phyloP scores from a whole-genome alignment of 2,888 invertebrate genomes.

The Heliconius ismenius region DNA sequence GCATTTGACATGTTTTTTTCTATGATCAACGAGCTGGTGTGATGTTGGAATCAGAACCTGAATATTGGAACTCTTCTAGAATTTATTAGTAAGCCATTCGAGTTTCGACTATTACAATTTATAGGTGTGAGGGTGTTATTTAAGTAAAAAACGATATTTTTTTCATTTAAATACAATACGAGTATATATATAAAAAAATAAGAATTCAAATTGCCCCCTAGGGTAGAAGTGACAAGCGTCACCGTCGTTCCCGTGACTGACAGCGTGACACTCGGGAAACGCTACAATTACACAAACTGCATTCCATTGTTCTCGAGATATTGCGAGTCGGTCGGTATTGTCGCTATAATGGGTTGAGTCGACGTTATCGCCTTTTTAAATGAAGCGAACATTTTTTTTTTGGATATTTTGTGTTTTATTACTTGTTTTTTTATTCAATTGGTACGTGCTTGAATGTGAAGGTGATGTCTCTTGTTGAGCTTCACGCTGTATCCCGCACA shows the following conservation, averaged over 20 bases:
- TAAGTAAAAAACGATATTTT: not conserved
- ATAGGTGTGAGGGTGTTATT: too few species aligned
- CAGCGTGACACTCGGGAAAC: slow-evolving; percentile 7
- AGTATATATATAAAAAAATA: not conserved
- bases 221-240: not conserved
- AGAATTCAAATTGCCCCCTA: not conserved
- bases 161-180: not conserved
- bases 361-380: slow-evolving; percentile 29
- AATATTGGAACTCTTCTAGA: too few species aligned
- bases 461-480: not conserved
- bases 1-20: too few species aligned
- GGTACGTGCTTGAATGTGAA: not conserved
- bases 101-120: too few species aligned
- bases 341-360: slow-evolving; percentile 35
- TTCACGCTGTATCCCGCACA: too few species aligned
- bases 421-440: not conserved
- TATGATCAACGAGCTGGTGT: too few species aligned
- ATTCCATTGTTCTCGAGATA: slow-evolving; percentile 32
- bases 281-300: slow-evolving; percentile 29
- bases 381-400: not conserved
- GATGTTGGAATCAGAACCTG: too few species aligned
- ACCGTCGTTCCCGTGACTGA: not conserved
- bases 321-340: slow-evolving; percentile 29
- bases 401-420: not conserved
- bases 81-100: too few species aligned